A percentile compares a stretch with the other conserved stretches of the same genome.
phyloP scores from a whole-genome alignment of 2,113 vertebrate genomes.

The Indri indri region DNA sequence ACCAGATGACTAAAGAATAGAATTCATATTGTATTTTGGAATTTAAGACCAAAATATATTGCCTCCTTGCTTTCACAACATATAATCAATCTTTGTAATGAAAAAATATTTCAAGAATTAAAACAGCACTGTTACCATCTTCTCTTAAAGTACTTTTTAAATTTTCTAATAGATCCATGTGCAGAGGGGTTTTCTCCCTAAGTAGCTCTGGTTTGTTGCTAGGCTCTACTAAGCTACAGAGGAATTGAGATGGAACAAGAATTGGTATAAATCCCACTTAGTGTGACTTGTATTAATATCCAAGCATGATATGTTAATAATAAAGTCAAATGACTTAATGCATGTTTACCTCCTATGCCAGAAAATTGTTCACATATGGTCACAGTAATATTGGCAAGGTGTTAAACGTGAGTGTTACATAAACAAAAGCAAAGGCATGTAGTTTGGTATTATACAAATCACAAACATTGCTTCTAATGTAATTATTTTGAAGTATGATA shows the following conservation, averaged over 20 bases:
- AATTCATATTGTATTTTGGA: slow-evolving; percentile 8
- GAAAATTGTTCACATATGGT: neutral
- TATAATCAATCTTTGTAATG: neutral
- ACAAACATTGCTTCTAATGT: neutral
- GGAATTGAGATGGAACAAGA: neutral
- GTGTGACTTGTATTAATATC: neutral
- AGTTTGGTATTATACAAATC: neutral
- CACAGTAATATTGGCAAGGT: neutral
- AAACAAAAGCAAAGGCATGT: neutral
- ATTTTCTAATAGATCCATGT: neutral
- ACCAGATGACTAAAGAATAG: neutral
- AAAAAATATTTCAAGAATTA: slow-evolving; percentile 31
- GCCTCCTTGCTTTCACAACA: neutral
- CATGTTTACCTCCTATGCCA: neutral
- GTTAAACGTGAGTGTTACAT: neutral
- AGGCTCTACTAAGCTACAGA: neutral
- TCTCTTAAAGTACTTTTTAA: neutral
- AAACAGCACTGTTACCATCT: neutral
- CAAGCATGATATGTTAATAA: neutral
- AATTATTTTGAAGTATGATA: slow-evolving; percentile 16
- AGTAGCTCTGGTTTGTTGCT: neutral
- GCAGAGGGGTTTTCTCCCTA: neutral
- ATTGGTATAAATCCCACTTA: neutral
- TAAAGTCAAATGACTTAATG: neutral
- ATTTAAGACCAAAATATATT: slow-evolving; percentile 23